phyloP scores from a whole-genome alignment of 1,140 invertebrate species.

The Carcinoscorpius rotundicauda region DNA sequence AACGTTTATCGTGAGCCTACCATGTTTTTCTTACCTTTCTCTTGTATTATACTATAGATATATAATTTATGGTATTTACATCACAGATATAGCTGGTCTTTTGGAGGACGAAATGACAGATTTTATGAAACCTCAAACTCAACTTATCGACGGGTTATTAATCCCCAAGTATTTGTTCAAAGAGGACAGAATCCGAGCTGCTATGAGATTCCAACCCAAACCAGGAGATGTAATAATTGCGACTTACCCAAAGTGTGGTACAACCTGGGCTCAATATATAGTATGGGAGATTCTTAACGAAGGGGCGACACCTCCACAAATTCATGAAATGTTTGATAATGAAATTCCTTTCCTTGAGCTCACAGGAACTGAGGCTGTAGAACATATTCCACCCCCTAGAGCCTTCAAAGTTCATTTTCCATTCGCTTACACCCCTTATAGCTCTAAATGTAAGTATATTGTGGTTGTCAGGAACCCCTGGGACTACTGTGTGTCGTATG shows the following conservation, averaged over 20 bases:
- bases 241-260: constrained; percentile 26
- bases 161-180: not conserved
- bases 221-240: constrained; percentile 17
- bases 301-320: constrained; percentile 2
- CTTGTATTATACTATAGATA: no score
- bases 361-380: no score
- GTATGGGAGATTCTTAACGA: constrained; percentile 9
- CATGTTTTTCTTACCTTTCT: no score
- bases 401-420: constrained; percentile 7
- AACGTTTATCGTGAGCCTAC: no score
- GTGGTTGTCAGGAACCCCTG: constrained; percentile 8
- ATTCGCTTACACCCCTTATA: constrained; percentile 4
- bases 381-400: not conserved
- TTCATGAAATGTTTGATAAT: no score
- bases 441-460: constrained; percentile 4
- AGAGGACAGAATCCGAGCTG: constrained; percentile 5
- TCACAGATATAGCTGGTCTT: no score
- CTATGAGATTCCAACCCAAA: constrained; percentile 12
- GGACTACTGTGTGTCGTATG: constrained; percentile 9
- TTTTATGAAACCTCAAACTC: not conserved
- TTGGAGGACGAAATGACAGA: no score
- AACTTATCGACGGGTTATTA: constrained; percentile 1
- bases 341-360: no score
- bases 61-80: not conserved
- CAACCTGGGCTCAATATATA: constrained; percentile 21